phyloP scores from a whole-genome alignment of 2,113 vertebrate genomes.

The Hystrix cristata region DNA sequence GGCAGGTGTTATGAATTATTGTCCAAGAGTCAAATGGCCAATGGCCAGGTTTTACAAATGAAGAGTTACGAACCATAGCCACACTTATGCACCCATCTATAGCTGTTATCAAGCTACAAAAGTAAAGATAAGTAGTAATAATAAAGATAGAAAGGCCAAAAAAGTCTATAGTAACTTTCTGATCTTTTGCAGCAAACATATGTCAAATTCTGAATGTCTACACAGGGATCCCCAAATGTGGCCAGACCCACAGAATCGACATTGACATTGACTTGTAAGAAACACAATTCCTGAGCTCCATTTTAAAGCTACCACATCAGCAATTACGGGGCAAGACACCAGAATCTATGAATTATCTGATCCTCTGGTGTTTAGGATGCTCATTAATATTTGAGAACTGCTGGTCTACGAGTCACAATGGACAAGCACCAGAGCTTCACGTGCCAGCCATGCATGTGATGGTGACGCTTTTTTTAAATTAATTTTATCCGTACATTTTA shows the following conservation, averaged over 20 bases:
- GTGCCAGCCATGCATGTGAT: neutral
- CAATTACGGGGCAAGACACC: neutral
- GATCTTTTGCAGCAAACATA: neutral
- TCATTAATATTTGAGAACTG: neutral
- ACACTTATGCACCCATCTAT: neutral
- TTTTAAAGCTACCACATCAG: neutral
- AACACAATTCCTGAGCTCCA: neutral
- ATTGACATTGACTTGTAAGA: neutral
- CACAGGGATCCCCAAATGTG: neutral
- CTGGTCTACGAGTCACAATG: neutral
- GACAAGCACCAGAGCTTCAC: neutral
- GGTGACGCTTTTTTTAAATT: neutral
- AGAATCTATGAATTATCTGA: neutral
- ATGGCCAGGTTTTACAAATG: neutral
- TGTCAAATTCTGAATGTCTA: neutral
- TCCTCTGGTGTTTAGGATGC: neutral
- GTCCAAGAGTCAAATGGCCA: neutral
- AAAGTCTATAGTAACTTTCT: neutral
- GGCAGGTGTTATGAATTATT: neutral
- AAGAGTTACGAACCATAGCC: slow-evolving; percentile 7
- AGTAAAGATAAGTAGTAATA: neutral
- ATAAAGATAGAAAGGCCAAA: neutral
- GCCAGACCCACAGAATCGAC: neutral
- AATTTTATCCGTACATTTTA: too few relatives aligned
- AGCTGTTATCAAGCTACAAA: neutral